Percentiles rank a stretch among this genome's conserved stretches.
Conservation (phyloP, 2,113 vertebrate genomes). For the Cyprinodon brontotheroides region DNA sequence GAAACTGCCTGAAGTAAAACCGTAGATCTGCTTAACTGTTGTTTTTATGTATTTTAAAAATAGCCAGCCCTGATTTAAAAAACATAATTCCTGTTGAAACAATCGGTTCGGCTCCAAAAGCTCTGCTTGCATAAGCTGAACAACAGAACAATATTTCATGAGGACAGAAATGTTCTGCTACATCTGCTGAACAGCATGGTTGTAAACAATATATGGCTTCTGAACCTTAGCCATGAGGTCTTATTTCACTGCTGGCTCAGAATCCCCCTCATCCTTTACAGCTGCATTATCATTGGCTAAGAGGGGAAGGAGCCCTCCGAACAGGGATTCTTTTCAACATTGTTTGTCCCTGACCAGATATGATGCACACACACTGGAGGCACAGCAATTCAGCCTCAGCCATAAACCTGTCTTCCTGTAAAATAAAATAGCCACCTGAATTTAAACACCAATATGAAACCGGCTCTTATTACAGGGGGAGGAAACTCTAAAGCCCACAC, state of each 20-base stretch:
- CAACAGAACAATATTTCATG: conserved; percentile 23
- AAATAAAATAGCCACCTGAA: conserved; percentile 15
- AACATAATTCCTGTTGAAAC: conserved; percentile 42
- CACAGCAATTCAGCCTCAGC: conserved; percentile 14
- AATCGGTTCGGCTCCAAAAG: conserved; percentile 66
- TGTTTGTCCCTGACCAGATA: conserved; percentile 46
- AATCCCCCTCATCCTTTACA: conserved; percentile 32
- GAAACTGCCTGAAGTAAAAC: neutral
- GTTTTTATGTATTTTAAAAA: neutral
- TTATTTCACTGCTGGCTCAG: conserved; percentile 44
- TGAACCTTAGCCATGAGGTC: conserved; percentile 32
- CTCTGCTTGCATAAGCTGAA: conserved; percentile 28
- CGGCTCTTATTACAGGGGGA: conserved; percentile 8
- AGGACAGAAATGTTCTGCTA: conserved; percentile 29
- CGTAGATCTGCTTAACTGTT: neutral
- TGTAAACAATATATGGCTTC: conserved; percentile 43
- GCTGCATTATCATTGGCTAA: conserved; percentile 7
- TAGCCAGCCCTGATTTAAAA: neutral
- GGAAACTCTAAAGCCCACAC: conserved; percentile 17
- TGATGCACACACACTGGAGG: conserved; percentile 23
- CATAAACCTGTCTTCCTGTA: conserved; percentile 36
- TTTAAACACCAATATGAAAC: conserved; percentile 11
- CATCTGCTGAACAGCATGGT: conserved; percentile 13
- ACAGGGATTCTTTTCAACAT: conserved; percentile 11
- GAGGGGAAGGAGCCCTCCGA: conserved; percentile 32